Evolutionary conservation across 2,797 vertebrate genomes (phyloP).

Genomic region (Anableps anableps): DNA sequence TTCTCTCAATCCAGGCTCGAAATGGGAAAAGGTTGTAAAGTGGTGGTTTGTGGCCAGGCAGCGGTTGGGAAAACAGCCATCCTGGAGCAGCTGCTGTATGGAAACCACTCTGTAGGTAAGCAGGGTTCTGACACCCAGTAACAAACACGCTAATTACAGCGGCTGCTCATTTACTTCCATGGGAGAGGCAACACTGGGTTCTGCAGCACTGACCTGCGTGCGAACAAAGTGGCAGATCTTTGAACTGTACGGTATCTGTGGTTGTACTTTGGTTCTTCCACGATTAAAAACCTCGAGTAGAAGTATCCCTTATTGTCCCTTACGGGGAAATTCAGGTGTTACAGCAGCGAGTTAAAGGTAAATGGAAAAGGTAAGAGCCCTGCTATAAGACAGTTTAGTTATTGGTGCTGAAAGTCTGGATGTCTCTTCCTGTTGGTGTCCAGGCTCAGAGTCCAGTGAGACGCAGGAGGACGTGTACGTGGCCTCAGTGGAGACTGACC

Average conservation of each 20-base stretch:
- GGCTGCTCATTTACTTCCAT: background rate
- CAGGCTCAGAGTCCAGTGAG: slow-evolving; percentile 88
- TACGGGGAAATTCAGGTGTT: background rate
- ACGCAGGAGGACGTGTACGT: slow-evolving; percentile 95
- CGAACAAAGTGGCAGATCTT: background rate
- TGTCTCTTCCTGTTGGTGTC: background rate
- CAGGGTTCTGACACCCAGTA: background rate
- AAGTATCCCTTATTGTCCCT: background rate
- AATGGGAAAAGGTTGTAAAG: slow-evolving; percentile 95
- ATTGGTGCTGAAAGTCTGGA: background rate
- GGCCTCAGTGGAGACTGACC: slow-evolving; percentile 92
- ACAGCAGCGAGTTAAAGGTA: background rate
- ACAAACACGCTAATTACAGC: background rate
- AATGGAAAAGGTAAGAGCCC: background rate
- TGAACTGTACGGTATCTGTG: background rate
- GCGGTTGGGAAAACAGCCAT: slow-evolving; percentile 95
- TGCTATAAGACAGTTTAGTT: background rate
- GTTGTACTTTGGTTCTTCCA: background rate
- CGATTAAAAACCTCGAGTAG: background rate
- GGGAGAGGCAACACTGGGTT: background rate
- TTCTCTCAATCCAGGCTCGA: slow-evolving; percentile 22
- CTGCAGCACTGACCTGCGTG: background rate
- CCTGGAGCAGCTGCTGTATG: slow-evolving; percentile 93
- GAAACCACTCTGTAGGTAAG: slow-evolving; percentile 89
- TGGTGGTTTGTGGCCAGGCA: slow-evolving; percentile 92